Percentiles rank a stretch among this genome's conserved stretches.
phyloP scores from a whole-genome alignment of 2,797 vertebrate species.

The Saxicola maurus region DNA sequence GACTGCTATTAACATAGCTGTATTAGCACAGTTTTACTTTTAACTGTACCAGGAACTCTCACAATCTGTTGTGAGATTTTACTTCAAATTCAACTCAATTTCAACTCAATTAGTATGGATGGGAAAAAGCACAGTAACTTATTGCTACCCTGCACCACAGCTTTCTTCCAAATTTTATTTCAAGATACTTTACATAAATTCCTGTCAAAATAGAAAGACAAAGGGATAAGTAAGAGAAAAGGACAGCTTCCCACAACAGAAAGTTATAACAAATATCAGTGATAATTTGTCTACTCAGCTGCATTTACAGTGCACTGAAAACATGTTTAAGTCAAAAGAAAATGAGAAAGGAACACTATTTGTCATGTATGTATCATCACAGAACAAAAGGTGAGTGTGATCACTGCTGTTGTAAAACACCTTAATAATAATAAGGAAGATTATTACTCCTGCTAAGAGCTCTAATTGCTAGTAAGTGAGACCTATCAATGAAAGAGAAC shows the following conservation, averaged over 20 bases:
- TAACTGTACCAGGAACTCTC: not conserved
- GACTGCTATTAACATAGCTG: not conserved
- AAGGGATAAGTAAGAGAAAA: not conserved
- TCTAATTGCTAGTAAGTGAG: not conserved
- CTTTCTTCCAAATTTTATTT: not conserved
- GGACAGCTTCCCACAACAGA: not conserved
- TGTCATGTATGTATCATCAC: not conserved
- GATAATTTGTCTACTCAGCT: not conserved
- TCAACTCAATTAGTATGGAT: not conserved
- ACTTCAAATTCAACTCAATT: not conserved
- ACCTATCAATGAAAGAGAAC: not conserved
- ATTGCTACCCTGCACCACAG: not conserved
- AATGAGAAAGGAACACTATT: not conserved
- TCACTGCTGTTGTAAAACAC: not conserved
- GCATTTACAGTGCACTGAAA: not conserved
- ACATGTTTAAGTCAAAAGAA: not conserved
- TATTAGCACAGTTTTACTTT: conserved; percentile 24
- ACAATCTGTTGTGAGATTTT: conserved; percentile 2
- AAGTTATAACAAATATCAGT: not conserved
- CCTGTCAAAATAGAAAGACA: not conserved
- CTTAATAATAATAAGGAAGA: not conserved
- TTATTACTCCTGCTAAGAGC: not conserved
- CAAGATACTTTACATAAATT: not conserved
- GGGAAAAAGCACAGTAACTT: not conserved
- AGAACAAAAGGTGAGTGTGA: not conserved